Evolutionary conservation across 2,797 vertebrate genomes (phyloP), one percentile per base, ranked within the genome.

Genomic region (Acrossocheilus fasciatus): DNA sequence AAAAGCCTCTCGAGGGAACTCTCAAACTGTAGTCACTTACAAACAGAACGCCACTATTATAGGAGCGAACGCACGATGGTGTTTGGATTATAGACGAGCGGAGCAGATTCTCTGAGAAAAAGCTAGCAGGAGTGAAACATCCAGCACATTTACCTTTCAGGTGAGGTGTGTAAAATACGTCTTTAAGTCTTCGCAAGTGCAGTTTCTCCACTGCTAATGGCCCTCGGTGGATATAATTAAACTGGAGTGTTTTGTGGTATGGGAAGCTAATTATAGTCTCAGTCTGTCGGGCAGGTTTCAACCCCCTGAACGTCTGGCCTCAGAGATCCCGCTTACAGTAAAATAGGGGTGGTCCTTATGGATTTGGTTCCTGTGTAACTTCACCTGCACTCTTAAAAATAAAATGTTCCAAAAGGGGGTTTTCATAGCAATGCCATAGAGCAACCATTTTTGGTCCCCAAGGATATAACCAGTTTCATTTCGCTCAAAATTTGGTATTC

Each of bases 221-320:
- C 87, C 83, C 91, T 92, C 92, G 6, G 57, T 90, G 93, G 92
- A 92, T 90, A 91, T 89, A 90, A 92, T 92, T 92, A 92, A 89
- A 83, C 88, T 77, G 83, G 57, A 88, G 74, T 52, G 17, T 74
- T 62, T 83, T 75, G 85, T 82, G 81, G 87, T 87, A 88, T 89
- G 90, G 86, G 20, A 89, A 90, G 76, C 82, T 86, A 81, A 89
- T 89, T 85, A 76, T 17, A 23, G 41, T 45, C 30, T n/a, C 66
- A 36, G 52, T 72, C 41, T 66, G 54, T 59, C 30, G 26, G 41
- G 78, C 73, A 72, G 62, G 66, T 36, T 72, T 47, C 30, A 76
- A 64, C 2, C 54, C 64, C 14, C 68, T 45, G 39, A 59, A 41
- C 18, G 34, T 87, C 79, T 75, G 59, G 77, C 69, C 68, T 47